These are phyloP conservation scores for Drosophila kepulauana DNA, from an alignment of 1,140 invertebrate species.

Conservation along the genomic window DNA sequence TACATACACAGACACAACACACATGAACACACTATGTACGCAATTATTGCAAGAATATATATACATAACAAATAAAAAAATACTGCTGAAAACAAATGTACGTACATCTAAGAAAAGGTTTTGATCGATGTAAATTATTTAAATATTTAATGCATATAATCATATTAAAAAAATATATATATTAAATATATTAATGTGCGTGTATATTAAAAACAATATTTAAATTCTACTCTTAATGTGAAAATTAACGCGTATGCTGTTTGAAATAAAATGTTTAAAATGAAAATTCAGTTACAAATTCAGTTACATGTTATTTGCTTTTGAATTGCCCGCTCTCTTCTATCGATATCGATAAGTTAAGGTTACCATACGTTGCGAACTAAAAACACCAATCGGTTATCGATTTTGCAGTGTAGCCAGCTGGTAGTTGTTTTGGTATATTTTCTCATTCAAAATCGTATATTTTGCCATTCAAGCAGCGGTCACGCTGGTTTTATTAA, in stretches of 20 bases:
- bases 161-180: slow-evolving; percentile 49
- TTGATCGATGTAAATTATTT: slow-evolving; percentile 79
- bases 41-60: slow-evolving; percentile 51
- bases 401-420: slow-evolving; percentile 1
- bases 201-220: slow-evolving; percentile 73
- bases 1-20: slow-evolving; percentile 18
- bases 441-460: background rate
- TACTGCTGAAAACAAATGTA: slow-evolving; percentile 46
- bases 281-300: background rate
- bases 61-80: slow-evolving; percentile 11
- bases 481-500: slow-evolving; percentile 24
- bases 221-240: slow-evolving; percentile 78
- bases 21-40: slow-evolving; percentile 12
- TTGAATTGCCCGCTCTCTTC: background rate
- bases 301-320: background rate
- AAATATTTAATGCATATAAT: slow-evolving; percentile 78
- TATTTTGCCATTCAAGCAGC: background rate
- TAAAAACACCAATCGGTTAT: background rate
- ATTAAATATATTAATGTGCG: slow-evolving; percentile 60
- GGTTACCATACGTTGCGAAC: slow-evolving; percentile 5
- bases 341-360: slow-evolving; percentile 18
- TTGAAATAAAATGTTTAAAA: slow-evolving; percentile 79
- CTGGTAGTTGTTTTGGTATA: background rate
- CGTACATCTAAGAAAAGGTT: slow-evolving; percentile 51
- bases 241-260: slow-evolving; percentile 75